These are phyloP conservation scores for Hystrix cristata DNA, from an alignment of 2,113 vertebrate species.

Conservation along the genomic window DNA sequence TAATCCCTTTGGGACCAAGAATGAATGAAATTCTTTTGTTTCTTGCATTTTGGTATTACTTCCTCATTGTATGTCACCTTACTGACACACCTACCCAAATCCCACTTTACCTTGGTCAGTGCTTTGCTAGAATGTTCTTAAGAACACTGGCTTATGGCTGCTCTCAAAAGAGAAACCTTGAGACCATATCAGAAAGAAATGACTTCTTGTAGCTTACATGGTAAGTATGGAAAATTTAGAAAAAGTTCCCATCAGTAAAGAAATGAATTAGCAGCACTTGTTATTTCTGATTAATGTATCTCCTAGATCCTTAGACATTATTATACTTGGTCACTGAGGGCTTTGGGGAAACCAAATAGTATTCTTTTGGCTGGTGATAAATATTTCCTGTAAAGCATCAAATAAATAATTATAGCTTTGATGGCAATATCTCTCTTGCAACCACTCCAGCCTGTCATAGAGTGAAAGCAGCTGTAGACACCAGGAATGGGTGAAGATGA, in stretches of 20 bases:
- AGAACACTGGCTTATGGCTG: no score
- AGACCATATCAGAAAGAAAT: neutral
- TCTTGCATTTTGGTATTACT: neutral
- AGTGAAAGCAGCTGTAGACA: neutral
- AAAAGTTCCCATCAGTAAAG: neutral
- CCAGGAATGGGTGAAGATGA: no score
- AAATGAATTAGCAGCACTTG: neutral
- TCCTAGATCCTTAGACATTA: neutral
- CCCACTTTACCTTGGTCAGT: fast-evolving
- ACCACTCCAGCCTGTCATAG: neutral
- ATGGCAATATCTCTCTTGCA: neutral
- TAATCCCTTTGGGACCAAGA: neutral
- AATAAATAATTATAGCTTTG: neutral
- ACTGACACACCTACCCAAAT: neutral
- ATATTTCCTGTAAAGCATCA: neutral
- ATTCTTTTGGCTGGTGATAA: neutral
- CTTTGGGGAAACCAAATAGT: neutral
- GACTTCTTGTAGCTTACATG: neutral
- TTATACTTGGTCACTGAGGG: neutral
- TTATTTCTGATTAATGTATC: neutral
- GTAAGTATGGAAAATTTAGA: neutral
- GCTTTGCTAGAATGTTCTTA: neutral
- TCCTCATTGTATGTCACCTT: neutral
- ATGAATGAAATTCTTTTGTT: neutral
- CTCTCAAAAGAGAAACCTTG: neutral